Evolutionary conservation across 1,140 invertebrate genomes (phyloP), one percentile per base, ranked within the genome.

Genomic region (Bombus polaris): DNA sequence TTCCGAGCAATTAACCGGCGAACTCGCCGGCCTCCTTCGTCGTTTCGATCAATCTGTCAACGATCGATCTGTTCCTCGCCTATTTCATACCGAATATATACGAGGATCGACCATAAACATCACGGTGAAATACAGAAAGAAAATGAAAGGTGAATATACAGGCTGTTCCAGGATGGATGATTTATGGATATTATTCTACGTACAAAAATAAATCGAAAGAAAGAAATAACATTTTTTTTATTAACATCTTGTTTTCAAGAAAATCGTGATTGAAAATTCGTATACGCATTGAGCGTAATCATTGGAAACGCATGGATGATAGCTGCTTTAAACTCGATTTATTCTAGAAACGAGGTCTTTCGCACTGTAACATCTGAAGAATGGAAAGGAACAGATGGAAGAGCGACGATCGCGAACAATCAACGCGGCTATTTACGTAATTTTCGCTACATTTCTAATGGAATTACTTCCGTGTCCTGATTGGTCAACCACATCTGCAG

Each of bases 1-100:
- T 86, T 53, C 75, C 57, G n/a, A 82, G 75, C 44, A 89, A 88
- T 83, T 79, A 81, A 71, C 57, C 68, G 70, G 47, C 78, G 57
- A 73, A 81, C 35, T 59, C 39, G 57, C 35, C 83, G 70, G 47
- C 42, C 70, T 44, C 57, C 57, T 65, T 81, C 77, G 70, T 65
- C 57, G 57, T 81, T 44, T 42, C 77, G 78, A 73, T 85, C 78
- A 74, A 85, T 81, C 77, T 79, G 83, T 66, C 77, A 81, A 39
- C 77, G 77, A 85, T 81, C 59, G 47, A 81, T 53, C 75, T 28
- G 18, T 35, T 62, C 44, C 32, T 25, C 42, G 35, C n/a, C 35
- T 57, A 39, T 57, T 70, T 59, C 53, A 53, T 53, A 66, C 47
- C 39, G 42, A 15, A 39, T 32, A 74, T 32, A 32, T 10, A 44